Conservation (phyloP, 2,113 vertebrate species). For the Trogon surrucura region DNA sequence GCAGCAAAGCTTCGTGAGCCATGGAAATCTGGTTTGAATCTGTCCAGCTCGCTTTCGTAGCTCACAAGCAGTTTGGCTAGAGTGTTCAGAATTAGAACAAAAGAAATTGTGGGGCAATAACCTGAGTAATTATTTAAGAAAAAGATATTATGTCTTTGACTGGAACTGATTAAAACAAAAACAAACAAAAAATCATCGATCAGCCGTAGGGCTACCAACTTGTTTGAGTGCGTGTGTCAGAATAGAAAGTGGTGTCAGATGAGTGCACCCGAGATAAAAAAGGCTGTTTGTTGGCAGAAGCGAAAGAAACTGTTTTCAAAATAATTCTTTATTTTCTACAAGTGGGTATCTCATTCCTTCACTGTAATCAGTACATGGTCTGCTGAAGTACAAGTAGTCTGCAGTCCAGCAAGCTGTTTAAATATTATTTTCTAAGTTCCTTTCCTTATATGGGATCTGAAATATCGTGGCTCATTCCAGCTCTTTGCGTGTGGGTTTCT, state of each 20-base stretch:
- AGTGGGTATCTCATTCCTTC: not conserved
- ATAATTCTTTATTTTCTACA: not conserved
- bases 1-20: no score
- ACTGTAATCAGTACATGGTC: not conserved
- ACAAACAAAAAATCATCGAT: not conserved
- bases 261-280: accelerated
- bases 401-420: not conserved
- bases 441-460: not conserved
- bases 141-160: not conserved
- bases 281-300: not conserved
- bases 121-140: not conserved
- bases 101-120: not conserved
- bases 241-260: not conserved
- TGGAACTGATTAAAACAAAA: not conserved
- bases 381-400: not conserved
- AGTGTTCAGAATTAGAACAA: not conserved
- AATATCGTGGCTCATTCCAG: not conserved
- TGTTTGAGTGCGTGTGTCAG: not conserved
- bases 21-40: not conserved
- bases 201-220: no score
- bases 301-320: not conserved
- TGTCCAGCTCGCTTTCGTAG: not conserved
- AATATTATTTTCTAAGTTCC: conserved; percentile 7
- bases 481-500: not conserved
- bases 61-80: not conserved